phyloP scores from a whole-genome alignment of 2,113 vertebrate species.

The Cebus imitator region DNA sequence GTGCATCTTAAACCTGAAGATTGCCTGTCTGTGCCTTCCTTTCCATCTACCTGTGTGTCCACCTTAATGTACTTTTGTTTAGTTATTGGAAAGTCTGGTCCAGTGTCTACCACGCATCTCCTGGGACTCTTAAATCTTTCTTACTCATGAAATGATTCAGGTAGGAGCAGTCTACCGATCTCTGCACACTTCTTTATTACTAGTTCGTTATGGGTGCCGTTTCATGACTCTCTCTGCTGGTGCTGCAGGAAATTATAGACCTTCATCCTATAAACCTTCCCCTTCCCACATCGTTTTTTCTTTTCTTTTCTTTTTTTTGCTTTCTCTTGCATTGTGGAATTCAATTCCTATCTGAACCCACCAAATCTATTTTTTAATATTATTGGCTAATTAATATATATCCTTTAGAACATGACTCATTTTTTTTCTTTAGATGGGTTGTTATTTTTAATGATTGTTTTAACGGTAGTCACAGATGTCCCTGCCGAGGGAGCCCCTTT shows the following conservation, averaged over 20 bases:
- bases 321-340: conserved; percentile 62
- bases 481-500: conserved; percentile 79
- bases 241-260: conserved; percentile 68
- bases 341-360: conserved; percentile 47
- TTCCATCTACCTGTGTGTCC: conserved; percentile 39
- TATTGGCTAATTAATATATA: conserved; percentile 72
- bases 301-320: conserved; percentile 62
- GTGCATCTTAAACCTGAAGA: conserved; percentile 51
- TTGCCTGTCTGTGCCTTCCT: conserved; percentile 16
- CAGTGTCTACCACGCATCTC: conserved; percentile 41
- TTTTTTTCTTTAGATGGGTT: conserved; percentile 53
- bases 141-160: conserved; percentile 58
- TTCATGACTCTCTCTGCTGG: conserved; percentile 71
- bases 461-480: conserved; percentile 66
- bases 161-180: conserved; percentile 65
- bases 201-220: conserved; percentile 71
- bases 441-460: conserved; percentile 83
- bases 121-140: conserved; percentile 63
- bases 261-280: conserved; percentile 56
- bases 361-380: conserved; percentile 63
- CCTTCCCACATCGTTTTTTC: conserved; percentile 59
- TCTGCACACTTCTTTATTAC: conserved; percentile 70
- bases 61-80: conserved; percentile 65
- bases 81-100: conserved; percentile 68
- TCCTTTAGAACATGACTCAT: neutral